These are phyloP conservation scores for Cyclina sinensis DNA, from an alignment of 1,140 invertebrate species.

Conservation along the genomic window DNA sequence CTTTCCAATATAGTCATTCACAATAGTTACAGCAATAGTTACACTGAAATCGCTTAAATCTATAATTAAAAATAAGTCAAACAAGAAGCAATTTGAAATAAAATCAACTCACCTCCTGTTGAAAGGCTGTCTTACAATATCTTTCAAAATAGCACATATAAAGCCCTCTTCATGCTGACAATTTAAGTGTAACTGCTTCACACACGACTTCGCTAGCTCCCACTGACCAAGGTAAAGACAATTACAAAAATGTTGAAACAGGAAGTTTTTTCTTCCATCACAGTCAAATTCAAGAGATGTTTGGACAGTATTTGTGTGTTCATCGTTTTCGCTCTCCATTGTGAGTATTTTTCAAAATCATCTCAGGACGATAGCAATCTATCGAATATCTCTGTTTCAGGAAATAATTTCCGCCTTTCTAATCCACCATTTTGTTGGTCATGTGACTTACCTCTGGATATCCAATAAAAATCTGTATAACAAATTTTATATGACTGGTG, in stretches of 20 bases:
- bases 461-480: neutral
- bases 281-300: neutral
- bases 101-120: slow-evolving; percentile 76
- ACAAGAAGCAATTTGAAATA: no score
- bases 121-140: slow-evolving; percentile 79
- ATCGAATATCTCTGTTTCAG: neutral
- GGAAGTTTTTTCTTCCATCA: neutral
- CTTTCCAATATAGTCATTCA: no score
- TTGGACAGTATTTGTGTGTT: neutral
- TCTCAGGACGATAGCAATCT: neutral
- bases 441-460: slow-evolving; percentile 21
- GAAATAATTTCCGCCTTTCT: slow-evolving; percentile 18
- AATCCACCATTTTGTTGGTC: slow-evolving; percentile 48
- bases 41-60: no score
- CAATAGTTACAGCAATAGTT: no score
- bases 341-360: neutral
- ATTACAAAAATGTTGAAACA: slow-evolving; percentile 83
- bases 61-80: no score
- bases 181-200: slow-evolving; percentile 69
- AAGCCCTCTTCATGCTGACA: slow-evolving; percentile 1
- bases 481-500: neutral
- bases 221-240: slow-evolving; percentile 85
- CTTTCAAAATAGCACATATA: slow-evolving; percentile 72
- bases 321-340: neutral
- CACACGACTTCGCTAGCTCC: slow-evolving; percentile 83